Evolutionary conservation across 2,113 vertebrate genomes (phyloP).

Genomic region (Oplegnathus fasciatus): DNA sequence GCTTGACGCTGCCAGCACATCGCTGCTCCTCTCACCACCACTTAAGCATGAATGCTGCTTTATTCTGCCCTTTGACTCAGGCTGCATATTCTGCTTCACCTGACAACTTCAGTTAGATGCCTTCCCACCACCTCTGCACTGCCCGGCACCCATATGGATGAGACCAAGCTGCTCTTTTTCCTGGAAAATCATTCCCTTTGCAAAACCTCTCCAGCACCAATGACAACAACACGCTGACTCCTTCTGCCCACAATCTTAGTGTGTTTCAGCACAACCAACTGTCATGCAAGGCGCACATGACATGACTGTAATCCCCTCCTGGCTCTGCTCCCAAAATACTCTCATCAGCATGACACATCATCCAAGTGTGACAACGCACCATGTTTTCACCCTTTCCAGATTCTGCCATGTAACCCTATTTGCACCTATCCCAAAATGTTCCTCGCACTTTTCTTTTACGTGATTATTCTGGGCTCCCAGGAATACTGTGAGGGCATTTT

Average conservation of each 20-base stretch:
- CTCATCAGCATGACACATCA: conserved; percentile 38
- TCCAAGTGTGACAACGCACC: conserved; percentile 47
- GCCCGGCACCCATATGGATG: background rate
- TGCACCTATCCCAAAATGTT: conserved; percentile 10
- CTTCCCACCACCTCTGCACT: conserved; percentile 7
- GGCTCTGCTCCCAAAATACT: conserved; percentile 50
- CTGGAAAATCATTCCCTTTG: conserved; percentile 21
- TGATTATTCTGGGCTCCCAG: conserved; percentile 36
- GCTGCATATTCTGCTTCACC: conserved; percentile 38
- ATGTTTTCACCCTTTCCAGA: conserved; percentile 28
- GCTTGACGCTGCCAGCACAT: conserved; percentile 51
- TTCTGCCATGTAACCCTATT: conserved; percentile 22
- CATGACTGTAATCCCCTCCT: conserved; percentile 40
- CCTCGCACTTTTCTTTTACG: background rate
- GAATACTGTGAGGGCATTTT: background rate
- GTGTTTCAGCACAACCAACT: conserved; percentile 37
- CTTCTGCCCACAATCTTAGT: conserved; percentile 10
- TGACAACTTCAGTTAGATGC: conserved; percentile 39
- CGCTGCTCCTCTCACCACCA: background rate
- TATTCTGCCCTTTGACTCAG: conserved; percentile 44
- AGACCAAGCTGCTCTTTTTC: conserved; percentile 19
- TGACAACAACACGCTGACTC: conserved; percentile 33
- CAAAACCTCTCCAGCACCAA: conserved; percentile 5
- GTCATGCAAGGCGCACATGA: conserved; percentile 32
- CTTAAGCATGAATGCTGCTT: conserved; percentile 33